These are phyloP conservation scores for Sylvia atricapilla DNA, from an alignment of 2,113 vertebrate genomes.

Conservation along the genomic window DNA sequence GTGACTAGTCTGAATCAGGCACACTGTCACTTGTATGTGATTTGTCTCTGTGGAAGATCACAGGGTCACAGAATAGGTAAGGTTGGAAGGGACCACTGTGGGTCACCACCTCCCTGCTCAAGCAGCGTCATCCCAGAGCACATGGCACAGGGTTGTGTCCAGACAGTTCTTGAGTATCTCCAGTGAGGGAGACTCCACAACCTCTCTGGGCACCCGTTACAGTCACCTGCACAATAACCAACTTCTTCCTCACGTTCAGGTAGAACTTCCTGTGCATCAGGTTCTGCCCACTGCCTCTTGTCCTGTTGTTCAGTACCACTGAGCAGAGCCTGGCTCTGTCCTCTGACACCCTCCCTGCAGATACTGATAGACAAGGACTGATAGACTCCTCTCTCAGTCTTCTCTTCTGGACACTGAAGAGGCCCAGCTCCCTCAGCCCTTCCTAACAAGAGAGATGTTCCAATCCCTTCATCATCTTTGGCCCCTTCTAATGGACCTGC, in stretches of 20 bases:
- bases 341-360: not conserved
- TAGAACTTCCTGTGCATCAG: not conserved
- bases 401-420: fast-evolving
- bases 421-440: not conserved
- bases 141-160: not conserved
- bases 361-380: fast-evolving
- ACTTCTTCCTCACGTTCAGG: not conserved
- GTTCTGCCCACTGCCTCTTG: not conserved
- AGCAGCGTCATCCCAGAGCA: not conserved
- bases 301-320: fast-evolving
- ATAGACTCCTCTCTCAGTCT: not conserved
- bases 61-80: not conserved
- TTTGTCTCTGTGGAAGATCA: not conserved
- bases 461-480: not conserved
- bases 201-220: not conserved
- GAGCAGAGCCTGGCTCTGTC: not conserved
- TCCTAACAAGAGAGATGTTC: not conserved
- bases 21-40: not conserved
- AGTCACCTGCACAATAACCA: too few species aligned
- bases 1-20: not conserved
- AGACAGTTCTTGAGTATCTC: not conserved
- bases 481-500: not conserved
- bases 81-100: not conserved
- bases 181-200: not conserved
- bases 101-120: not conserved